Conservation (phyloP, 2,113 vertebrate genomes). For the Oreocharis arfaki region DNA sequence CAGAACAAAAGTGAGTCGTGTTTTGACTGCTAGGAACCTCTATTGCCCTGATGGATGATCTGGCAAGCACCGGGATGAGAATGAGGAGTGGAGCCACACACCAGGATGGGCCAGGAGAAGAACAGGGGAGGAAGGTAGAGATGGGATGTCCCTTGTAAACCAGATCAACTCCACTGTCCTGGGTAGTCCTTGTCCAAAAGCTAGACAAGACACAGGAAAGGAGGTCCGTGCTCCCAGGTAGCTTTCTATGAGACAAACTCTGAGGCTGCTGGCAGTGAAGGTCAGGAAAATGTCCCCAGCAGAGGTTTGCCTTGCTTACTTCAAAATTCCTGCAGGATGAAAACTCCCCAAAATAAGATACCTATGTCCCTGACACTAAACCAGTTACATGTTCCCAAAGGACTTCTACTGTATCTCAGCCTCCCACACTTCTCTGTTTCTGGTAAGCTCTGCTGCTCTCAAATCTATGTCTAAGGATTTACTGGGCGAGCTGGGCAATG, state of each 20-base stretch:
- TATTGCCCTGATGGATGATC: background rate
- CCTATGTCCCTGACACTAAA: background rate
- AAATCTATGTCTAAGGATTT: background rate
- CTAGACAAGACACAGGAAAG: background rate
- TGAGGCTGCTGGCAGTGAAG: background rate
- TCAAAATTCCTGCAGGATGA: background rate
- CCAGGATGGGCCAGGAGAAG: background rate
- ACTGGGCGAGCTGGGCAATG: fast-evolving
- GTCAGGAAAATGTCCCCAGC: background rate
- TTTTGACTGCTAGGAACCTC: background rate
- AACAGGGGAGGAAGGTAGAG: background rate
- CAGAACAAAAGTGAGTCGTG: background rate
- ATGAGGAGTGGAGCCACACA: background rate
- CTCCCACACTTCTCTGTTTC: background rate
- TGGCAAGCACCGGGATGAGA: background rate
- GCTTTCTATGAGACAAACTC: background rate
- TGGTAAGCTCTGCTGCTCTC: background rate
- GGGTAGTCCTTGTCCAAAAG: background rate
- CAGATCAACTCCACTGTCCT: background rate
- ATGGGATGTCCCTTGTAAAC: background rate
- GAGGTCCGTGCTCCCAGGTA: background rate
- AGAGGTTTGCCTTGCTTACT: background rate
- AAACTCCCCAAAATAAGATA: background rate
- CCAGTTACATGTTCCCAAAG: background rate
- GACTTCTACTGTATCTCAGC: background rate